Evolutionary conservation across 2,888 invertebrate species (phyloP).

Genomic region (Dilophus febrilis): DNA sequence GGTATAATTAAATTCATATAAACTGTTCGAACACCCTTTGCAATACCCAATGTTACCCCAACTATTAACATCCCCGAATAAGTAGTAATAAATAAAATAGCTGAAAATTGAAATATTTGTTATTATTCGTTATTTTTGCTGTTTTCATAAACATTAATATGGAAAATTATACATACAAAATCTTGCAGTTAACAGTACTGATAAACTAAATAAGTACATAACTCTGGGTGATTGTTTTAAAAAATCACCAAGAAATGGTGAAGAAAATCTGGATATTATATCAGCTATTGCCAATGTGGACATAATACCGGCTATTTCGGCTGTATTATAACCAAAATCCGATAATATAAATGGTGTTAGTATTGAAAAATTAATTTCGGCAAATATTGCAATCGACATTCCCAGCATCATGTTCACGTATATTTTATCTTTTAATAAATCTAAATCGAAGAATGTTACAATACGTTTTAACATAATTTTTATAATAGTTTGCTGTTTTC

Average conservation of each 20-base stretch:
- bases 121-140: neutral
- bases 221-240: conserved; percentile 40
- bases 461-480: conserved; percentile 33
- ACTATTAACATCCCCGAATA: conserved; percentile 30
- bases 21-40: conserved; percentile 51
- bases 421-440: conserved; percentile 47
- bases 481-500: neutral
- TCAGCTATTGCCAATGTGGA: conserved; percentile 49
- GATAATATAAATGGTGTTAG: conserved; percentile 55
- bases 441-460: conserved; percentile 49
- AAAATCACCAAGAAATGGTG: conserved; percentile 49
- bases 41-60: conserved; percentile 41
- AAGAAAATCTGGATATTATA: conserved; percentile 43
- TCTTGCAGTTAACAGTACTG: conserved; percentile 40
- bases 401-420: conserved; percentile 55
- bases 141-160: neutral
- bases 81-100: conserved; percentile 22
- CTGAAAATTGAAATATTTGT: conserved; percentile 27
- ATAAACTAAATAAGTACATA: conserved; percentile 45
- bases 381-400: conserved; percentile 50
- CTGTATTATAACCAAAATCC: conserved; percentile 40
- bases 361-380: conserved; percentile 55
- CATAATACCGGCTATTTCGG: conserved; percentile 48
- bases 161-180: conserved; percentile 36
- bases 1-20: conserved; percentile 53